Evolutionary conservation across 2,113 vertebrate genomes (phyloP), one percentile per base, ranked within the genome.

Genomic region (Gobio gobio): DNA sequence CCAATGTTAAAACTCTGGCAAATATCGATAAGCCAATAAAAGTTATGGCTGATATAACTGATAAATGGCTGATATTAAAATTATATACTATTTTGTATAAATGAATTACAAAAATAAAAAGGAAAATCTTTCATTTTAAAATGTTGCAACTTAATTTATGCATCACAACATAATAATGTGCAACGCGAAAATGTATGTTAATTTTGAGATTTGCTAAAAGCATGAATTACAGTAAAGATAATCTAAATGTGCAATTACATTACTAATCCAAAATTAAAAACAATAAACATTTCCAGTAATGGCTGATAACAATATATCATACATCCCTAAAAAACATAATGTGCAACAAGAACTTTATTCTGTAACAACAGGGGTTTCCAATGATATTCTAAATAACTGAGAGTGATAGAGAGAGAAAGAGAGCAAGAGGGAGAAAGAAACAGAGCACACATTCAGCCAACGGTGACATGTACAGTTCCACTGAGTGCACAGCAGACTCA

Each of bases 361-460:
- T 72, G 9, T 72, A 45, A 47, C 3, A 77, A 22, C 74, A 36
- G 74, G 45, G 24, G 24, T 29, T 75, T 75, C 45, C 45, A 51
- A 40, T 49, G 24, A 18, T 54, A 33, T 77, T 77, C 26, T 18
- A 80, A 49, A 58, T 49, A 49, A 63, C 63, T 10, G 3, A 77
- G 49, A 64, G 54, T 29, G 29, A 73, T 14, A 81, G 43, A 22
- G 58, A 75, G 58, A 75, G 45, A 72, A 74, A 56, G 51, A 85
- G 22, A 61, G 36, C 45, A 63, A 56, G 49, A 86, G 10, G 33
- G 18, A 75, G 26, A 66, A 66, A 82, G 70, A 63, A 36, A 66
- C 10, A 33, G 7, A 82, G n/a, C 49, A 49, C 12, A 70, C 54
- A 74, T 56, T 72, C 68, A 74, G 82, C 13, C 18, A 59, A 43